These are phyloP conservation scores for Rotaria sp. DNA, from an alignment of 2,888 invertebrate species.

Conservation along the genomic window DNA sequence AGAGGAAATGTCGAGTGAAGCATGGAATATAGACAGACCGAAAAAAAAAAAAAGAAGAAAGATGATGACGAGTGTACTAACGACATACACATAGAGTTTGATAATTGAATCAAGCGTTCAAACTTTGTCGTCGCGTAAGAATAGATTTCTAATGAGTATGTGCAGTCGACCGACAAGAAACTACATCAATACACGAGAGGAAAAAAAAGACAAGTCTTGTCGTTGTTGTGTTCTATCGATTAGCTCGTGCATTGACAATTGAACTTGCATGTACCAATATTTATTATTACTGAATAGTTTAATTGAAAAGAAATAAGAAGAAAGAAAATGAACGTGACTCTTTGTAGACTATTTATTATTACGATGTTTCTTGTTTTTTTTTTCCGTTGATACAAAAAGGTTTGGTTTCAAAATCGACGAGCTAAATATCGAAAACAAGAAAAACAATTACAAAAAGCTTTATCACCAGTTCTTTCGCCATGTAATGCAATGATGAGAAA, in stretches of 20 bases:
- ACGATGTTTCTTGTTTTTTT: not conserved
- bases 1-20: slow-evolving; percentile 14
- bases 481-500: slow-evolving; percentile 35
- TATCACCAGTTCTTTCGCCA: slow-evolving; percentile 51
- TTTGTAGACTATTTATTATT: not conserved
- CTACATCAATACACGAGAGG: slow-evolving; percentile 20
- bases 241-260: slow-evolving; percentile 19
- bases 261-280: not conserved
- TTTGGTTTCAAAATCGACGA: slow-evolving; percentile 97
- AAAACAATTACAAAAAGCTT: slow-evolving; percentile 90
- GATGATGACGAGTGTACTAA: not conserved
- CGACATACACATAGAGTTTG: not conserved
- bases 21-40: not conserved
- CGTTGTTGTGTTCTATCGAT: not conserved
- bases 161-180: slow-evolving; percentile 22
- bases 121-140: slow-evolving; percentile 11
- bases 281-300: not conserved
- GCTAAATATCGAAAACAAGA: slow-evolving; percentile 97
- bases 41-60: not conserved
- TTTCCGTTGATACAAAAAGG: slow-evolving; percentile 60
- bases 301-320: not conserved
- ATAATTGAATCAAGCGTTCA: not conserved
- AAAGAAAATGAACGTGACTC: not conserved
- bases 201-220: not conserved
- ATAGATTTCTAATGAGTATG: slow-evolving; percentile 31